Conservation (phyloP, 2,888 invertebrate genomes). For the Drosophila quinaria region DNA sequence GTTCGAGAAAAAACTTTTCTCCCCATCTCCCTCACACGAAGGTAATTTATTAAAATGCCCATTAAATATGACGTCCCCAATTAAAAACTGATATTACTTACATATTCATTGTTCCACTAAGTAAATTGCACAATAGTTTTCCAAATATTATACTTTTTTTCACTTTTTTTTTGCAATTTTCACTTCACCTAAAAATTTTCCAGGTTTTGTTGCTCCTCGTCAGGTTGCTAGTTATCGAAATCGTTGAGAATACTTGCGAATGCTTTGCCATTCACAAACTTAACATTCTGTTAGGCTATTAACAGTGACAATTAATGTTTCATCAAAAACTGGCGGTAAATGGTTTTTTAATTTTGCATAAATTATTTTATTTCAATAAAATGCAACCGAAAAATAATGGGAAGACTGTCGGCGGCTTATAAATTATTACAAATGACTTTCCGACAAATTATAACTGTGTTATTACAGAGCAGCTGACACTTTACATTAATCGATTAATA, state of each 20-base stretch:
- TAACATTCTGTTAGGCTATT: slow-evolving; percentile 5
- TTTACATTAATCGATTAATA: slow-evolving; percentile 14
- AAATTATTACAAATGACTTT: background rate
- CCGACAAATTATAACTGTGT: background rate
- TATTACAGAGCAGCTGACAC: slow-evolving; percentile 21
- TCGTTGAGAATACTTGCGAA: slow-evolving; percentile 19
- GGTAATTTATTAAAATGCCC: background rate
- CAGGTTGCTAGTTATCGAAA: slow-evolving; percentile 39
- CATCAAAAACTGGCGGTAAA: background rate
- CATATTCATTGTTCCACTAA: slow-evolving; percentile 61
- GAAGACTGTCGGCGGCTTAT: background rate
- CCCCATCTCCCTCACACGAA: slow-evolving; percentile 32
- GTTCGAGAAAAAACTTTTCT: slow-evolving; percentile 34
- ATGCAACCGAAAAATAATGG: background rate
- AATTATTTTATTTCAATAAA: background rate
- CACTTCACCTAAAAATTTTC: slow-evolving; percentile 73
- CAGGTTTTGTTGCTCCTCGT: slow-evolving; percentile 69
- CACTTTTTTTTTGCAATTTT: slow-evolving; percentile 67
- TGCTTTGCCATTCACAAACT: slow-evolving; percentile 14
- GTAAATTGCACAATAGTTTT: slow-evolving; percentile 53
- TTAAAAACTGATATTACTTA: slow-evolving; percentile 36
- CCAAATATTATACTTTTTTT: slow-evolving; percentile 54
- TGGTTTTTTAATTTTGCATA: background rate
- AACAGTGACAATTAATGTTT: slow-evolving; percentile 2
- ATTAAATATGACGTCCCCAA: background rate